Conservation (phyloP, 92 coral and sea anemone species). For the Phenganax marumi region DNA sequence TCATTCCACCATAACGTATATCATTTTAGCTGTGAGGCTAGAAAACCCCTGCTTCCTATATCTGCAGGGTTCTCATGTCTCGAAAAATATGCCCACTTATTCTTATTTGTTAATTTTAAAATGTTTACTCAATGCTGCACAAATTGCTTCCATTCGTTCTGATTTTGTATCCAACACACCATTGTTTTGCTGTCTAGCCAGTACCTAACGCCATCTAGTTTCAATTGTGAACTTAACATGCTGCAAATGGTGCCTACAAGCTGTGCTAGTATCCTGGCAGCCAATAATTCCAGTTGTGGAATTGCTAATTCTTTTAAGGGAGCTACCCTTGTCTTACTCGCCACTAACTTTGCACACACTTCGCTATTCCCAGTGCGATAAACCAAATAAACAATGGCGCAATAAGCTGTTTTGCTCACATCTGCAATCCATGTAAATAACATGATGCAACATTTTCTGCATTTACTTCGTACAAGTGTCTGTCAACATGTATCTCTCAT, state of each 20-base stretch:
- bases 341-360: constrained; percentile 40
- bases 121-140: constrained; percentile 28
- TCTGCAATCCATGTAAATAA: no score
- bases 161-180: no score
- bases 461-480: no score
- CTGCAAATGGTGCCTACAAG: constrained; percentile 40
- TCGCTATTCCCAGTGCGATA: constrained; percentile 37
- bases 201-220: no score
- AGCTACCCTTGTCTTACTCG: constrained; percentile 48
- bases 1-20: no score
- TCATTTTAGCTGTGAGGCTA: background rate
- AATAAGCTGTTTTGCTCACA: no score
- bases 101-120: background rate
- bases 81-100: constrained; percentile 4
- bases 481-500: background rate
- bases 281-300: constrained; percentile 52
- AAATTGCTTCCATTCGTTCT: no score
- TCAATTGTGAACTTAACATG: no score
- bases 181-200: no score
- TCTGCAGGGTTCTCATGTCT: no score
- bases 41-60: no score
- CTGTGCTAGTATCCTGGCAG: constrained; percentile 57
- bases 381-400: constrained; percentile 43
- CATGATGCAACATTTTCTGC: constrained; percentile 33
- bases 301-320: constrained; percentile 50